Base-by-base conservation (phyloP, 2,888 invertebrate genomes). In the Idaea aversata region DNA sequence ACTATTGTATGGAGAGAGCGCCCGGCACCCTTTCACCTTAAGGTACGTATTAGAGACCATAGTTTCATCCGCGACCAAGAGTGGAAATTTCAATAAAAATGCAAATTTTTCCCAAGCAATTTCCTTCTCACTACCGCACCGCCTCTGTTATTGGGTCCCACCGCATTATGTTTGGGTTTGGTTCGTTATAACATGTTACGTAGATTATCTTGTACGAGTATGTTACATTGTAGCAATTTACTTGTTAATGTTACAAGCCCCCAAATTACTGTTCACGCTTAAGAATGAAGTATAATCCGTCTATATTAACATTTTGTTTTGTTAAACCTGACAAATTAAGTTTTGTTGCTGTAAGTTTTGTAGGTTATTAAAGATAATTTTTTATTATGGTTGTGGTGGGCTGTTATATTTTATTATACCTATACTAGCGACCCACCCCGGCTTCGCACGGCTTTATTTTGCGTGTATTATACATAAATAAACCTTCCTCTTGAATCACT, bases 1-100 rank as follows among this genome's bases (percentile, higher is more conserved):
- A n/a, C n/a, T n/a, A n/a, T n/a, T n/a, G n/a, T n/a, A n/a, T n/a
- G n/a, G n/a, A n/a, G n/a, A n/a, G n/a, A n/a, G n/a, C n/a, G n/a
- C n/a, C n/a, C n/a, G n/a, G n/a, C n/a, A n/a, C n/a, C n/a, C n/a
- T n/a, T n/a, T n/a, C n/a, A n/a, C n/a, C n/a, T n/a, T n/a, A 85
- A 87, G 85, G 83, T 89, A 86, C 81, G 83, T 88, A 88, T 86
- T 87, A 88, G 83, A 88, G 83, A 87, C 25, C 84, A 86, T 88
- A 90, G 88, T 90, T 89, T 88, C 86, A 88, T 88, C 85, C 85
- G 80, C 83, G 85, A 81, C 84, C 86, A 86, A 85, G 87, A 90
- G 87, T 90, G 86, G 88, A 90, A 91, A 90, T 85, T 91, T 90
- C 91, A 90, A 92, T 92, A 92, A 91, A 93, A 88, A 93, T 92